Evolutionary conservation across 2,888 invertebrate species (phyloP).

Genomic region (Eilema sororculum): DNA sequence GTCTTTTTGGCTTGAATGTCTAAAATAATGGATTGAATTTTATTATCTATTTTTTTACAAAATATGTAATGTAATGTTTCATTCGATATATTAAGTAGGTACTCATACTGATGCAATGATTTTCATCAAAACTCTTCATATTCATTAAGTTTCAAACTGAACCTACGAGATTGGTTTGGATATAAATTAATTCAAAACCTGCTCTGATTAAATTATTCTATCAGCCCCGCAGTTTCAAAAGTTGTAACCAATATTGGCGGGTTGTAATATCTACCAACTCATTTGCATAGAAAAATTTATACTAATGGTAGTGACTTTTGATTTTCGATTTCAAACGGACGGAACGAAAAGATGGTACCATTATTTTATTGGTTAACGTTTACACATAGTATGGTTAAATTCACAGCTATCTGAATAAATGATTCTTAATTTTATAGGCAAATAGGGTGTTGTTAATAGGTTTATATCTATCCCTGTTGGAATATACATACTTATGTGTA

Average conservation of each 20-base stretch:
- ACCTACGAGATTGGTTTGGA: conserved; percentile 17
- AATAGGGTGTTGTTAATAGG: not conserved
- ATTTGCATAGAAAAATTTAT: conserved; percentile 19
- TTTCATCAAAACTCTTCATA: conserved; percentile 1
- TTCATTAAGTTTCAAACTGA: conserved; percentile 1
- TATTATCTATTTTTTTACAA: too few relatives aligned
- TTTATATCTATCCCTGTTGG: not conserved
- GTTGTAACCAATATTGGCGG: conserved; percentile 13
- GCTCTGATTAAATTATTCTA: conserved; percentile 36
- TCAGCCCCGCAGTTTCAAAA: conserved; percentile 34
- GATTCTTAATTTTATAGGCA: not conserved
- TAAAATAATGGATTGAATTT: too few relatives aligned
- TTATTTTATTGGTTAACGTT: not conserved
- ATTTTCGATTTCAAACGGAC: not conserved
- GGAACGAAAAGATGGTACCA: not conserved
- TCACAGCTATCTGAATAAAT: not conserved
- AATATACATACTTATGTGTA: not conserved
- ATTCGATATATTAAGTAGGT: too few relatives aligned
- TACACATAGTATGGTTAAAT: not conserved
- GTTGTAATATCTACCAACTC: conserved; percentile 15
- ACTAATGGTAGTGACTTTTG: conserved; percentile 16
- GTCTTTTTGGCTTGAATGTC: too few relatives aligned
- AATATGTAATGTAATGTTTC: too few relatives aligned
- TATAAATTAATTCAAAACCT: conserved; percentile 34
- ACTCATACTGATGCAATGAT: not conserved